Evolutionary conservation across 2,797 vertebrate species (phyloP), one percentile per base, ranked within the genome.

Genomic region (Ispidina lecontei): DNA sequence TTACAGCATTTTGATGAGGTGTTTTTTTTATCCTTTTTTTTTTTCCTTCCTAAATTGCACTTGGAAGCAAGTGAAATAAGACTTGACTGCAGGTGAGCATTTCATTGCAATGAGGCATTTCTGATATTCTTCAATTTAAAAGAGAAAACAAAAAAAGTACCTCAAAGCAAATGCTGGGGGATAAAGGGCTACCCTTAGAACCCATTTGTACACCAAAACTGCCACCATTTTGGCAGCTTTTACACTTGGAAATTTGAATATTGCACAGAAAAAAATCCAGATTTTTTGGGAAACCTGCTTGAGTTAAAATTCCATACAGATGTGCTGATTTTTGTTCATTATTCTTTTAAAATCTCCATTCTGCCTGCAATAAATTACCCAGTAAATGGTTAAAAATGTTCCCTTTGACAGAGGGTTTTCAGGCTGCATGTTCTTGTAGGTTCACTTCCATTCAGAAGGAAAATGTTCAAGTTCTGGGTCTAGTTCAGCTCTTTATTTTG

Each of bases 191-290:
- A 96, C 84, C 70, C 86, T 84, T 89, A 47, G 85, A 94, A 91
- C 83, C 85, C 81, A 52, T 94, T 95, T 95, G 64, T 95, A 89
- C 95, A 92, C 93, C 83, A 85, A 84, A 87, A 85, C 95, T 72
- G 51, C 87, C 89, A 74, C 1, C 12, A 37, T 37, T 37, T 37
- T 37, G 70, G 62, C 58, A 93, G 79, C 84, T 94, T 96, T 96
- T 91, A 94, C 95, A 96, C 87, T 95, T 95, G 95, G 83, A 79
- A 91, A 94, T 97, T 95, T 95, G 87, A 97, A 67, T 95, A 83
- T 95, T 97, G 95, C 97, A 96, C 89, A 95, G 90, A 91, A 94
- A 96, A 91, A 94, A 96, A 91, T 87, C 4, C 43, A 93, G 92
- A 31, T 63, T 93, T 95, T 95, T 94, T 94, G 86, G 92, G 64